These are phyloP conservation scores for Lithophane socia DNA, from an alignment of 2,888 invertebrate species.

Conservation along the genomic window DNA sequence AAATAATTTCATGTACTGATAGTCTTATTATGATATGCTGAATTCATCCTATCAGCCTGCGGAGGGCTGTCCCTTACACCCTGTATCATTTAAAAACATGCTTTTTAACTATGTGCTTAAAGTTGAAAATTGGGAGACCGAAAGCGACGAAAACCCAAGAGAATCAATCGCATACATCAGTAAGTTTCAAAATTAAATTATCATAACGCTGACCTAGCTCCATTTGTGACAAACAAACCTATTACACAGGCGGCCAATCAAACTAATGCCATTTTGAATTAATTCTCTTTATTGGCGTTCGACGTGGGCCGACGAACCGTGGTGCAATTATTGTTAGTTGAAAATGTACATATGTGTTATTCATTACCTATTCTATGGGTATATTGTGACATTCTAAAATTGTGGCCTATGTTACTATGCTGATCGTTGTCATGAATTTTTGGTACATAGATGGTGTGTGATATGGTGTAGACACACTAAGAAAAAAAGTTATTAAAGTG, in stretches of 20 bases:
- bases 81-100: no score
- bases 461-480: background rate
- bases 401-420: background rate
- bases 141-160: constrained; percentile 5
- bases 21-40: no score
- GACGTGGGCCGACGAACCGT: background rate
- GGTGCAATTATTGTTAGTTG: constrained; percentile 32
- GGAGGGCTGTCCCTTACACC: no score
- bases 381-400: constrained; percentile 11
- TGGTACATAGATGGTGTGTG: no score
- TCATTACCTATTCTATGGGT: background rate
- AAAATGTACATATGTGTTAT: constrained; percentile 4
- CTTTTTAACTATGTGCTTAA: background rate
- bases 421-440: background rate
- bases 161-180: constrained; percentile 6
- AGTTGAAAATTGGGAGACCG: background rate
- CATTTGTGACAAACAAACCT: constrained; percentile 54
- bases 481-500: background rate
- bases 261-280: constrained; percentile 52
- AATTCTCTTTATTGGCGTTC: constrained; percentile 51
- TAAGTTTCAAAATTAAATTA: constrained; percentile 28
- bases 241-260: constrained; percentile 54
- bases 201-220: constrained; percentile 59
- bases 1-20: no score
- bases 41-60: no score